These are phyloP conservation scores for Melanerpes formicivorus DNA, from an alignment of 2,113 vertebrate species.

Conservation along the genomic window DNA sequence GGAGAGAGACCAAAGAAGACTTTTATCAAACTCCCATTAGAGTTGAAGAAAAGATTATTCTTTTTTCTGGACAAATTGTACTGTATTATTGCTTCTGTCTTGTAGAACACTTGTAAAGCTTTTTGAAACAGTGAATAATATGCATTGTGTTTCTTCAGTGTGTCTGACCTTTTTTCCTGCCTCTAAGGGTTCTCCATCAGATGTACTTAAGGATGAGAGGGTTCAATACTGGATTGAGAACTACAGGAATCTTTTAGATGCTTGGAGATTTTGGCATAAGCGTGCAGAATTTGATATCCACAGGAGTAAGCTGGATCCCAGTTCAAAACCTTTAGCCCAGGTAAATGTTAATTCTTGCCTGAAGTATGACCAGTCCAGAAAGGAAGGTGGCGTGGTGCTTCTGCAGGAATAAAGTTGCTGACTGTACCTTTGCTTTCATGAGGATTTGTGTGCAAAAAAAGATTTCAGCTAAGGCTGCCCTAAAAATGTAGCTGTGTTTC, in stretches of 20 bases:
- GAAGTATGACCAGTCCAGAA: not conserved
- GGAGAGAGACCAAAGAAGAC: not conserved
- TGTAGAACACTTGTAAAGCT: not conserved
- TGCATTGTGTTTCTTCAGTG: not conserved
- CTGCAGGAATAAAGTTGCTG: not conserved
- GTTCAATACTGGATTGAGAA: constrained; percentile 99
- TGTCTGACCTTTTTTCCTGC: not conserved
- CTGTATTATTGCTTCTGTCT: not conserved
- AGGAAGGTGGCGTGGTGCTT: not conserved
- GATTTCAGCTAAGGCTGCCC: not conserved
- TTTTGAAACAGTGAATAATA: not conserved
- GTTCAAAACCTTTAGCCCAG: constrained; percentile 98
- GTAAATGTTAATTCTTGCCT: constrained; percentile 62
- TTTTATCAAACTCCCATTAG: not conserved
- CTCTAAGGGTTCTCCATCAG: constrained; percentile 88
- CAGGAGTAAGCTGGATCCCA: constrained; percentile 95
- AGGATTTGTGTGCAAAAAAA: not conserved
- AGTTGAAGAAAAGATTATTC: not conserved
- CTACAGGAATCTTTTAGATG: constrained; percentile 96
- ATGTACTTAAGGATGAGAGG: constrained; percentile 93
- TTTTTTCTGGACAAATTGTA: not conserved
- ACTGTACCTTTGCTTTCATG: not conserved
- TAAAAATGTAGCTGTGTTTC: not conserved
- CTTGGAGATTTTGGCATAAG: constrained; percentile 99
- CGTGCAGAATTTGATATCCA: constrained; percentile 98